phyloP scores from a whole-genome alignment of 2,113 vertebrate species.

The Ammospiza caudacuta region DNA sequence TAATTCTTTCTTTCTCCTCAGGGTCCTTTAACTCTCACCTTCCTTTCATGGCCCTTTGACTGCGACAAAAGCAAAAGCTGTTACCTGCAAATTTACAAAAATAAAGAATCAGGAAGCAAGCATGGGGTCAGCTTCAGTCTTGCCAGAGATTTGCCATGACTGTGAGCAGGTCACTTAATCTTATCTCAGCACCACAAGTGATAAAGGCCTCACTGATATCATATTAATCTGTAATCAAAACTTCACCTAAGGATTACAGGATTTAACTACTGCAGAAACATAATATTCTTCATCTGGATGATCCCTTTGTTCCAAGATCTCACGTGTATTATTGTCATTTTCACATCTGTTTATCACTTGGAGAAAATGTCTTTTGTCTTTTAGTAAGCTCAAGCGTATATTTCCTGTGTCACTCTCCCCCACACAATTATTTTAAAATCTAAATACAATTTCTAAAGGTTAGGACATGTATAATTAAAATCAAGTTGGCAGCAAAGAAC shows the following conservation, averaged over 20 bases:
- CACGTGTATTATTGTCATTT: not conserved
- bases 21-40: not conserved
- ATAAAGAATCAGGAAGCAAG: not conserved
- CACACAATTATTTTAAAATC: not conserved
- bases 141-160: not conserved
- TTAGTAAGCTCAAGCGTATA: not conserved
- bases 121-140: not conserved
- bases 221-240: slow-evolving; percentile 28
- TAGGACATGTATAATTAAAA: slow-evolving; percentile 17
- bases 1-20: not conserved
- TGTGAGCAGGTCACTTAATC: not conserved
- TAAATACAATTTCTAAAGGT: slow-evolving; percentile 28
- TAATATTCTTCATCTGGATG: slow-evolving; percentile 8
- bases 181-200: not conserved
- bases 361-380: not conserved
- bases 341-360: slow-evolving; percentile 27
- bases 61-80: not conserved
- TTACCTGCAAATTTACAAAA: not conserved
- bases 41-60: not conserved
- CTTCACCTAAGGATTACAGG: not conserved
- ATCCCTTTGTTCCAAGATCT: not conserved
- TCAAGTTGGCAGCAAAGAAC: not conserved
- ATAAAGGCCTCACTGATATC: not conserved
- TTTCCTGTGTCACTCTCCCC: not conserved
- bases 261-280: not conserved